Base-by-base conservation (phyloP, 1,140 invertebrate species). In the Bombus pyrosoma region DNA sequence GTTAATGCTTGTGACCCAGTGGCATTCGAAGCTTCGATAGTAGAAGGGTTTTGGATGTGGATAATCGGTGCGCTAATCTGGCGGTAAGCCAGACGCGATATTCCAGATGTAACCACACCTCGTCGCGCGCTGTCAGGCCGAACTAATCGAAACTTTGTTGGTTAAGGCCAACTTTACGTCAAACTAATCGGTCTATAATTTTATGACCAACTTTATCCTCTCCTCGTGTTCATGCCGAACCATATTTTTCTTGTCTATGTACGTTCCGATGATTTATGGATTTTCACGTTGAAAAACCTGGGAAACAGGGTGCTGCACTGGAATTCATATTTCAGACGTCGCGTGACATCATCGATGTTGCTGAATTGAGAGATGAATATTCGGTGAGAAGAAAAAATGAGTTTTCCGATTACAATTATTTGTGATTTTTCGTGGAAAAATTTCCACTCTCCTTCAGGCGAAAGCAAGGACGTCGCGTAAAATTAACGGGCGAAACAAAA, bases 11-110 rank as follows among this genome's bases (percentile, higher is more conserved):
- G 76, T 62, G 57, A 43, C 53, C 68, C 39, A 28, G 37, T 64
- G 53, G 15, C 64, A 84, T 81, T 78, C 77, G 68, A 82, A 85
- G 66, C 62, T 62, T 77, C 80, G 84, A 88, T 83, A 64, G 80
- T 13, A 86, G 41, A 66, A 84, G 47, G 89, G 37, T 59, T 71
- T 83, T 87, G 77, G 66, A 64, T 83, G 81, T 78, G 88, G 81
- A 90, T 89, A 90, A 89, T 89, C 89, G 75, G 37, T 68, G 57
- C 81, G 77, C 85, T 90, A 90, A 90, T 90, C 87, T 90, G 88
- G 87, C 87, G 84, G 66, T 87, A 81, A 89, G 87, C 85, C 81
- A 90, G 87, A 81, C 59, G 84, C 79, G 79, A 85, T 85, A 85
- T 85, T 59, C 78, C 79, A 81, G 71, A 81, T 81, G 78, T 81